Conservation (phyloP, 2,888 invertebrate species). For the Cabera pusaria region DNA sequence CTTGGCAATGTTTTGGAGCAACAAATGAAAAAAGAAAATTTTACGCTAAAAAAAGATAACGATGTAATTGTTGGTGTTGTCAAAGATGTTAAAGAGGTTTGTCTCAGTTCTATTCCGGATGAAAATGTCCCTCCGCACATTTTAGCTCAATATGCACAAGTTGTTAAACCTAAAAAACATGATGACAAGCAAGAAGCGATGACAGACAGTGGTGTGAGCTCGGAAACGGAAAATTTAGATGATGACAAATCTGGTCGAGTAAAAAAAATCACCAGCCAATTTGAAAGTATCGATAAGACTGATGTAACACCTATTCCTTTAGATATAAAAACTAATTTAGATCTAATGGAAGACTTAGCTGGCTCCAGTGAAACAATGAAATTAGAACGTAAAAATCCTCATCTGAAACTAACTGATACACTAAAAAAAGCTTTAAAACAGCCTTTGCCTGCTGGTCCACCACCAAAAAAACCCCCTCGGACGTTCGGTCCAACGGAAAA, state of each 20-base stretch:
- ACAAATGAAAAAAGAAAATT: constrained; percentile 73
- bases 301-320: constrained; percentile 17
- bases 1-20: constrained; percentile 70
- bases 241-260: constrained; percentile 61
- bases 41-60: constrained; percentile 30
- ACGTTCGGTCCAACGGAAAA: constrained; percentile 73
- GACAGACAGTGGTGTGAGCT: constrained; percentile 79
- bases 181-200: constrained; percentile 66
- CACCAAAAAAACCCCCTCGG: constrained; percentile 90
- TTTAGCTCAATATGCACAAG: constrained; percentile 73
- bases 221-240: constrained; percentile 74
- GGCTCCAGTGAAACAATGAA: constrained; percentile 71
- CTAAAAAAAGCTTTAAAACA: constrained; percentile 86
- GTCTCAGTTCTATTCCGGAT: constrained; percentile 68
- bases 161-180: constrained; percentile 59
- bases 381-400: constrained; percentile 71
- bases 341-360: constrained; percentile 57
- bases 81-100: constrained; percentile 30
- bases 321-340: constrained; percentile 48
- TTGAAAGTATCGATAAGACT: constrained; percentile 42
- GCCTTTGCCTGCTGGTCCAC: constrained; percentile 87
- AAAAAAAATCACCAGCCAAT: constrained; percentile 52
- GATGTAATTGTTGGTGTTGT: constrained; percentile 36
- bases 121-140: constrained; percentile 71
- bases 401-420: constrained; percentile 80